phyloP scores from a whole-genome alignment of 2,797 vertebrate genomes.

The Otolemur crassicaudatus region DNA sequence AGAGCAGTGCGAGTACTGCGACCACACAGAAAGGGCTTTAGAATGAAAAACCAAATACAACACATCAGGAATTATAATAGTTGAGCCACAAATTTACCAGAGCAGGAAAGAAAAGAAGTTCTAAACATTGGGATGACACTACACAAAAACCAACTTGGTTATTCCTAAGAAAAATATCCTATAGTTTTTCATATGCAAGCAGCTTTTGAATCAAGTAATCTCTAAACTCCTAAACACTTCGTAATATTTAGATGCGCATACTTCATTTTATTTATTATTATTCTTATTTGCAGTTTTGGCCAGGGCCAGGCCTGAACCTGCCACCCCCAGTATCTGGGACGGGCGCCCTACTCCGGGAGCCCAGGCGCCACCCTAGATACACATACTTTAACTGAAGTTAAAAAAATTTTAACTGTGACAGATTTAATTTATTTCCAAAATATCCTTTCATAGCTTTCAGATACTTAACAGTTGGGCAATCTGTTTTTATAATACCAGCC shows the following conservation, averaged over 20 bases:
- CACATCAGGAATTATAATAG: slow-evolving; percentile 59
- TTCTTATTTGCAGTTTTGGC: too few species aligned
- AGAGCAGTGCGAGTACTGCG: slow-evolving; percentile 59
- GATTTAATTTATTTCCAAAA: background rate
- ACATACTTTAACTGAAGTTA: background rate
- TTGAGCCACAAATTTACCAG: slow-evolving; percentile 58
- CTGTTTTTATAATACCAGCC: background rate
- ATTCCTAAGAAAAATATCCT: slow-evolving; percentile 54
- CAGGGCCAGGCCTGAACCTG: too few species aligned
- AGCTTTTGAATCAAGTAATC: slow-evolving; percentile 55
- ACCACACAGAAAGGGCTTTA: slow-evolving; percentile 56
- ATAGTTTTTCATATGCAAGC: slow-evolving; percentile 35
- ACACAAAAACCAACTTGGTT: slow-evolving; percentile 47
- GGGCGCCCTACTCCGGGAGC: too few species aligned
- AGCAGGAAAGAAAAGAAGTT: slow-evolving; percentile 61
- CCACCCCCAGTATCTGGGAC: too few species aligned
- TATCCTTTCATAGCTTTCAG: slow-evolving; percentile 25
- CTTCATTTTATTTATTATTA: too few species aligned
- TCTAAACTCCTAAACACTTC: background rate
- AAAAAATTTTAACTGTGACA: background rate
- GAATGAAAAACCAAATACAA: slow-evolving; percentile 66
- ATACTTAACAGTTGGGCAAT: background rate
- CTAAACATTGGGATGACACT: slow-evolving; percentile 32
- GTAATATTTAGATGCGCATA: background rate
- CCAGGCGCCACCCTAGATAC: too few species aligned